Evolutionary conservation across 2,888 invertebrate species (phyloP), one percentile per base, ranked within the genome.

Genomic region (Xestia sexstrigata): DNA sequence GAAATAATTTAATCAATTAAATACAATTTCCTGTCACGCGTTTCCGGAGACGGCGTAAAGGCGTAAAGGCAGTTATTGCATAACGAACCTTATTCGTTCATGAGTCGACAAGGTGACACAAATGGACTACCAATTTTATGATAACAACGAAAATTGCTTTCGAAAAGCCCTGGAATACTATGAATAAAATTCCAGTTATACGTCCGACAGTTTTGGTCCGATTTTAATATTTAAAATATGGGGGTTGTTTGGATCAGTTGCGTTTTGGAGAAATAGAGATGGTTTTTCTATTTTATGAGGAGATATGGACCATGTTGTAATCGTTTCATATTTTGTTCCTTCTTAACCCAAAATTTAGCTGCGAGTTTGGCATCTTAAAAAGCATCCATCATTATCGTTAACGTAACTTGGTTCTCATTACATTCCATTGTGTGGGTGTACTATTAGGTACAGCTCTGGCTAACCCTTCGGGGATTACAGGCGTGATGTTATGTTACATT

Each of bases 161-260:
- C 81, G 82, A 91, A 93, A 92, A 92, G 90, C 87, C 89, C 86
- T 77, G 71, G 87, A 90, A 88, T 86, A 89, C 91, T 91, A 92
- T 93, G 93, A 93, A 94, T 94, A 94, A 93, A 93, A 94, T 92
- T 93, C 88, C 90, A 90, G 89, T 91, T 91, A 91, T 89, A 89
- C 83, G 79, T 81, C 87, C 88, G 84, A 87, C 89, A 79, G 66
- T 83, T 83, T 66, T 74, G 73, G 69, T 81, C 83, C 85, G 81
- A 88, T 90, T 91, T 90, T 88, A 92, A 92, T 92, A 90, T 90
- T 90, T 80, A 85, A 86, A n/a, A n/a, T n/a, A n/a, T n/a, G 68
- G 76, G 72, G 60, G 72, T 74, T 81, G 62, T 76, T 69, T 78
- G 58, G 65, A 69, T 76, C 71, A 66, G 70, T 70, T 71, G 69